A percentile compares a stretch with the other conserved stretches of the same genome.
These are phyloP conservation scores for Amblyraja radiata DNA, from an alignment of 2,797 vertebrate genomes.

Conservation along the genomic window DNA sequence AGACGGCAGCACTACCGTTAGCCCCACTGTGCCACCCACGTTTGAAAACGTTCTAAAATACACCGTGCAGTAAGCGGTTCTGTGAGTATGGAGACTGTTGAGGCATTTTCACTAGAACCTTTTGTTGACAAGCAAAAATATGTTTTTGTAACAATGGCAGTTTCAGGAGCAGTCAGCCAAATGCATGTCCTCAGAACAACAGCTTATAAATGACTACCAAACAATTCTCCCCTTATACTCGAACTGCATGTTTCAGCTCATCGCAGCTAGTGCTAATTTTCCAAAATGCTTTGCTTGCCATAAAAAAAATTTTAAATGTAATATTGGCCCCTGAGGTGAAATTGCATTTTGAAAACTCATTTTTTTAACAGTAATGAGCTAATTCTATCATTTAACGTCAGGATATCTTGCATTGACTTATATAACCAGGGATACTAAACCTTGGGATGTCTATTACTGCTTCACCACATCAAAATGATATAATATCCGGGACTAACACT, in stretches of 20 bases:
- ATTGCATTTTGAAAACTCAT: constrained; percentile 18
- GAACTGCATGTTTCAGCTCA: neutral
- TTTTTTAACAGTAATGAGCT: constrained; percentile 23
- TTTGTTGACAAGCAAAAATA: neutral
- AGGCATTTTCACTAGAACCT: neutral
- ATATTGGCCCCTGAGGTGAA: constrained; percentile 8
- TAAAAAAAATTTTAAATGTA: neutral
- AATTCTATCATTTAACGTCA: constrained; percentile 23
- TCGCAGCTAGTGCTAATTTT: neutral
- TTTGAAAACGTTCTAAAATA: neutral
- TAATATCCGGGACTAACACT: neutral
- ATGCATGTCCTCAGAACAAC: neutral
- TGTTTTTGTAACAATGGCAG: neutral
- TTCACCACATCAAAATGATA: neutral
- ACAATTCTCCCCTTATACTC: neutral
- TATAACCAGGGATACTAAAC: neutral
- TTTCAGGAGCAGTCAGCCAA: neutral
- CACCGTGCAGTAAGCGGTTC: too few species aligned
- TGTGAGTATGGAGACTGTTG: neutral
- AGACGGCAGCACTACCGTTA: too few species aligned
- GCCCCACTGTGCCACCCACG: too few species aligned
- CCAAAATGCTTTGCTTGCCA: constrained; percentile 6
- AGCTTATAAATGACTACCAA: neutral
- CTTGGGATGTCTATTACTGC: neutral
- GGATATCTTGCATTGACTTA: neutral